Evolutionary conservation across 2,797 vertebrate species (phyloP), one percentile per base, ranked within the genome.

Genomic region (Acridotheres tristis): DNA sequence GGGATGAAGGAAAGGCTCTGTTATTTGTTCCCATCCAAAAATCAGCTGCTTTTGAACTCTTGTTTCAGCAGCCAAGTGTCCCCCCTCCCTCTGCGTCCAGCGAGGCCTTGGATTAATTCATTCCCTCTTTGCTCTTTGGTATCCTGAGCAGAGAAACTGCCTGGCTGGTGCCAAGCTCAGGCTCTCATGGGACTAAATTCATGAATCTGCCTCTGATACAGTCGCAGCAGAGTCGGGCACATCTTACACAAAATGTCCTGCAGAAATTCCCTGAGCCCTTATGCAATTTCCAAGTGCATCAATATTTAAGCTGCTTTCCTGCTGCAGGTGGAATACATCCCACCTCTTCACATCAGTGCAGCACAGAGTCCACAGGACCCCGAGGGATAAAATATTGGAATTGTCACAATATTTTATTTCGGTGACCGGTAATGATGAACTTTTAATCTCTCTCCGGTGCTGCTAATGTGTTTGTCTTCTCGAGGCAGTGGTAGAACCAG

Each of bases 1-100:
- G 58, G 61, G 17, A 48, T 61, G 86, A 92, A 88, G 74, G 78
- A 77, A 61, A 32, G 43, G 69, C 89, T 94, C 90, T 87, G 86
- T 80, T 85, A 51, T 21, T 87, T 88, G 78, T 74, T 85, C 81
- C 77, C 11, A 0, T n/a, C 50, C 29, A 11, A 87, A 94, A 89
- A 67, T 58, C 75, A 85, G 58, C 71, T 59, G 65, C 81, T 91
- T 90, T 63, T 48, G 61, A 88, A 62, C 72, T 89, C 71, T 57
- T 30, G 27, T 68, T 87, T 83, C 58, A 6, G 68, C 16, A 85
- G 72, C 65, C 57, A 67, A 89, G 65, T 10, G 54, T 76, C 30
- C 20, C 14, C 11, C 6, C n/a, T 81, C 62, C 75, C 61, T 79
- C 51, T 0, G 1, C 0, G 0, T 43, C 54, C 88, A 75, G 83